Evolutionary conservation across 2,113 vertebrate species (phyloP).

Genomic region (Paradoxurus hermaphroditus): DNA sequence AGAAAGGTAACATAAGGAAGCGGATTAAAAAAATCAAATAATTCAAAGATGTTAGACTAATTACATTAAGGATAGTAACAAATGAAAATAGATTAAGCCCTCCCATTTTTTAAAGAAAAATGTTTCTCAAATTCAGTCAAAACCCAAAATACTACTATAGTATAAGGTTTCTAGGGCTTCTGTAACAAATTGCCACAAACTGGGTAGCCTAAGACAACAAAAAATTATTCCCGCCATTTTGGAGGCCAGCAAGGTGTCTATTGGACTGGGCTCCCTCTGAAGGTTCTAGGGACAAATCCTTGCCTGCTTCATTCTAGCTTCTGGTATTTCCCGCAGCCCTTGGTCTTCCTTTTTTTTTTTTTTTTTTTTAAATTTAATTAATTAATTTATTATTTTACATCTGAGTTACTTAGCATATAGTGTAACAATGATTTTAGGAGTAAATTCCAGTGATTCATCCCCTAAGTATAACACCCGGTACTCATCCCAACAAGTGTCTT

Average conservation of each 20-base stretch:
- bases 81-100: not conserved
- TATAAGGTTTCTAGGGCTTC: not conserved
- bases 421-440: too few relatives aligned
- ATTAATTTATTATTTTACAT: too few relatives aligned
- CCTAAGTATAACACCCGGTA: too few relatives aligned
- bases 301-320: not conserved
- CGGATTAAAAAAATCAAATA: not conserved
- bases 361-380: too few relatives aligned
- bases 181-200: not conserved
- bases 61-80: not conserved
- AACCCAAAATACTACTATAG: not conserved
- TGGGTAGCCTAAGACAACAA: not conserved
- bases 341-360: not conserved
- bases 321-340: too few relatives aligned
- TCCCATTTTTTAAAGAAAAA: not conserved
- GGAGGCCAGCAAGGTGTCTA: not conserved
- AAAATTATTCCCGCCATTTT: not conserved
- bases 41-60: not conserved
- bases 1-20: not conserved
- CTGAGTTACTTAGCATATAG: too few relatives aligned
- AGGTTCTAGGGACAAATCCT: not conserved
- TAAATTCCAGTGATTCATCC: too few relatives aligned
- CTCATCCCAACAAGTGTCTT: too few relatives aligned
- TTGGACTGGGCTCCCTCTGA: not conserved
- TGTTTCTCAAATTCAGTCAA: not conserved